phyloP scores from a whole-genome alignment of 2,797 vertebrate genomes.

The Champsocephalus gunnari region DNA sequence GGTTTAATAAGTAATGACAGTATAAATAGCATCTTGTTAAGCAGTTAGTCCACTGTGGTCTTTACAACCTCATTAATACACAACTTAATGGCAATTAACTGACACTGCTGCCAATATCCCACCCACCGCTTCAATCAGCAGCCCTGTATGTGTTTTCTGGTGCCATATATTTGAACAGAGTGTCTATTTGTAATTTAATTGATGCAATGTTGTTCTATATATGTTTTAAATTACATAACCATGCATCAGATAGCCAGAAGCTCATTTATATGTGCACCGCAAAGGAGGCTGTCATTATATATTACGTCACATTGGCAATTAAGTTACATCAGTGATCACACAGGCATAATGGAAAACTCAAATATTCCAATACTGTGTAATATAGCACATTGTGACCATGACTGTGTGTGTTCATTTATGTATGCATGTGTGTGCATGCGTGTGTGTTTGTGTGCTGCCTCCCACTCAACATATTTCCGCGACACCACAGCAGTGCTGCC shows the following conservation, averaged over 20 bases:
- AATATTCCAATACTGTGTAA: conserved; percentile 41
- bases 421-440: background rate
- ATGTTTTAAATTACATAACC: background rate
- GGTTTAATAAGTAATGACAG: conserved; percentile 71
- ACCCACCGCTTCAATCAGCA: conserved; percentile 67
- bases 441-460: conserved; percentile 23
- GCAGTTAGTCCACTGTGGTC: conserved; percentile 70
- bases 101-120: conserved; percentile 63
- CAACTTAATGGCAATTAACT: conserved; percentile 76
- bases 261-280: conserved; percentile 3
- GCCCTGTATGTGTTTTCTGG: conserved; percentile 33
- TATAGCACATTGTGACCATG: conserved; percentile 47
- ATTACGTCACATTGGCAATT: conserved; percentile 45
- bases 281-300: conserved; percentile 30
- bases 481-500: conserved; percentile 41
- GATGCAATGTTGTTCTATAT: background rate
- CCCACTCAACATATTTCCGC: conserved; percentile 68
- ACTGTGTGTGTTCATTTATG: background rate
- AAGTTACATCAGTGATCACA: conserved; percentile 44
- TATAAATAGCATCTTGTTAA: conserved; percentile 76
- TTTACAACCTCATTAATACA: conserved; percentile 77
- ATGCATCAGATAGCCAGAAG: conserved; percentile 1
- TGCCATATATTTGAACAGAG: conserved; percentile 12
- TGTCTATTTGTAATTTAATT: conserved; percentile 15
- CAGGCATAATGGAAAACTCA: conserved; percentile 47